Conservation (phyloP, 2,888 invertebrate species). For the Carabus problematicus region DNA sequence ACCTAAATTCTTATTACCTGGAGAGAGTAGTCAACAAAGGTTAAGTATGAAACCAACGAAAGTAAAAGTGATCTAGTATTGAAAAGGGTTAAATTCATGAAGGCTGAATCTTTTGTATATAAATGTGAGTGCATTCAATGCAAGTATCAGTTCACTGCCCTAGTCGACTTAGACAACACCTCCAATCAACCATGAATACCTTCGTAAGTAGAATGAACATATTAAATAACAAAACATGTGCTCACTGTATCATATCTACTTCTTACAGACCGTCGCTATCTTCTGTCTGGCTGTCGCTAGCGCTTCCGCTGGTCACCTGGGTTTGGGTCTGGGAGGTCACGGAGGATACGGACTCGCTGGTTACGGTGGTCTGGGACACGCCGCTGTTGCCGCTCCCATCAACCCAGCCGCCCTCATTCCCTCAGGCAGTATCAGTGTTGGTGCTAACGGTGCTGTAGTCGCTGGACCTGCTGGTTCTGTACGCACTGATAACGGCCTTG, state of each 20-base stretch:
- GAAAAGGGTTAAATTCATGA: slow-evolving; percentile 21
- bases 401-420: slow-evolving; percentile 16
- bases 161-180: slow-evolving; percentile 18
- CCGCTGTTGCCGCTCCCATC: slow-evolving; percentile 19
- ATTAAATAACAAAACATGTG: too few relatives aligned
- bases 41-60: too few relatives aligned
- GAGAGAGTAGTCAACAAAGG: too few relatives aligned
- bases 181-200: slow-evolving; percentile 29
- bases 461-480: slow-evolving; percentile 24
- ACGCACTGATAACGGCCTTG: slow-evolving; percentile 20
- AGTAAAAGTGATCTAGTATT: slow-evolving; percentile 29
- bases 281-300: slow-evolving; percentile 26
- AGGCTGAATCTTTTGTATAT: slow-evolving; percentile 25
- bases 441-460: slow-evolving; percentile 23
- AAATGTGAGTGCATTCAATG: slow-evolving; percentile 2
- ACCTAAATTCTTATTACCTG: too few relatives aligned
- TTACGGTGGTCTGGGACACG: slow-evolving; percentile 45
- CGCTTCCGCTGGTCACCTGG: slow-evolving; percentile 23
- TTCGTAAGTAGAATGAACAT: slow-evolving; percentile 19
- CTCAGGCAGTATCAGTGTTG: slow-evolving; percentile 47
- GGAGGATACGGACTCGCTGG: slow-evolving; percentile 23
- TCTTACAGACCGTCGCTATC: slow-evolving; percentile 25
- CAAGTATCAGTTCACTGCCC: slow-evolving; percentile 21
- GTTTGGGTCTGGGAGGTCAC: slow-evolving; percentile 7
- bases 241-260: not conserved